Evolutionary conservation across 2,797 vertebrate genomes (phyloP), one percentile per base, ranked within the genome.

Genomic region (Sphenodon punctatus): DNA sequence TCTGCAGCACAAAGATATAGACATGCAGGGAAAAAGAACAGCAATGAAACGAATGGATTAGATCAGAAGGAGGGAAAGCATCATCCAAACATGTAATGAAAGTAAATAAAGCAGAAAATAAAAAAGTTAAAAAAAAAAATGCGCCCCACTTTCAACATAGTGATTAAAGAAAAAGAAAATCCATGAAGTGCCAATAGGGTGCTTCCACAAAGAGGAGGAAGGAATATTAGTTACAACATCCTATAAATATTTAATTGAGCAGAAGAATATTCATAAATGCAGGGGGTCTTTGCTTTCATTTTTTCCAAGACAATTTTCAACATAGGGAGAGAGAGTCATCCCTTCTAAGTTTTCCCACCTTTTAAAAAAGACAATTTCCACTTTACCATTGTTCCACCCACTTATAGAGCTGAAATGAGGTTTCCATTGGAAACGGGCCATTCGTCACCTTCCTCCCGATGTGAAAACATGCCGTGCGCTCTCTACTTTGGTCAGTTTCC

Each of bases 201-300:
- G 25, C 64, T 64, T 6, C 19, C 68, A 22, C 23, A 69, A 81
- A 87, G 13, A 11, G n/a, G 81, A 81, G 15, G 27, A 60, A 59
- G 3, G 15, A 60, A 68, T 27, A 60, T n/a, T 2, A 53, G 2
- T 12, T n/a, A 39, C 5, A 8, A 55, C 36, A 17, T 10, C 30
- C 51, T 36, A 79, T 89, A 75, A 82, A 82, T 87, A 82, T 80
- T 84, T 87, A 79, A 80, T 74, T 78, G 78, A 51, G 55, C n/a
- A 69, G 73, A 32, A 80, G 12, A 39, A 58, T 27, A 48, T 80
- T 22, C 7, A 25, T 8, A 75, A 55, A 30, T 41, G 59, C 2
- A 27, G 10, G 22, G 70, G 69, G 0, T 56, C 7, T 66, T 4
- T 19, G 36, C 46, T 34, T 6, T 8, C 4, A 13, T 65, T 13